Evolutionary conservation across 2,888 invertebrate genomes (phyloP), one percentile per base, ranked within the genome.

Genomic region (Conistra vaccinii): DNA sequence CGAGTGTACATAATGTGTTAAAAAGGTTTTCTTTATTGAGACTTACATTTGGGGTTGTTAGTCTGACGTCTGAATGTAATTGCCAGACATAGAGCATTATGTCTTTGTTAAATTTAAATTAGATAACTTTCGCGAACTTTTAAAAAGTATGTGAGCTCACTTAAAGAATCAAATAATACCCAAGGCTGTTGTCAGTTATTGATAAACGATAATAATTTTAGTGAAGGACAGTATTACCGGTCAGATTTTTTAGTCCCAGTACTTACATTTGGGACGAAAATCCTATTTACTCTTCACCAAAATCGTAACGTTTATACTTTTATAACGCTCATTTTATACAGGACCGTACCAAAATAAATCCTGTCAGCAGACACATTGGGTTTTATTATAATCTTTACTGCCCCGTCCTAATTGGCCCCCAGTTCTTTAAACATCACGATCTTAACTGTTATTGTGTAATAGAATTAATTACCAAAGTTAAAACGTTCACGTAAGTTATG

Each of bases 311-410:
- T 48, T 63, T 63, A 80, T 80, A 48, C 63, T 48, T 78, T 62
- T 68, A 60, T 62, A 62, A 81, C 57, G 69, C 65, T 76, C 67
- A 84, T 81, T 76, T 78, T 62, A 78, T 72, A 55, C 55, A 51
- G 70, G 45, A 85, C 68, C 51, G 62, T 71, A 73, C 62, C 81
- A 65, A 68, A 81, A 81, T 83, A 69, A 83, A 81, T 85, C 78
- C 85, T 57, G 73, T 67, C 71, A 63, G 48, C 78, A 78, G 79
- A 79, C 73, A 42, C 85, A 84, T 85, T 85, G 68, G 69, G 42
- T 84, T 84, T 84, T 81, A 84, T 85, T 85, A 63, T 85, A 73
- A 84, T 75, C 78, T 85, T 84, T 85, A 84, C 81, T 84, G 29
- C 72, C 35, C 12, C 57, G 58, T 75, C 81, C 81, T 81, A 85